Conservation (phyloP, 2,888 invertebrate species). For the Drosophila meridionalis region DNA sequence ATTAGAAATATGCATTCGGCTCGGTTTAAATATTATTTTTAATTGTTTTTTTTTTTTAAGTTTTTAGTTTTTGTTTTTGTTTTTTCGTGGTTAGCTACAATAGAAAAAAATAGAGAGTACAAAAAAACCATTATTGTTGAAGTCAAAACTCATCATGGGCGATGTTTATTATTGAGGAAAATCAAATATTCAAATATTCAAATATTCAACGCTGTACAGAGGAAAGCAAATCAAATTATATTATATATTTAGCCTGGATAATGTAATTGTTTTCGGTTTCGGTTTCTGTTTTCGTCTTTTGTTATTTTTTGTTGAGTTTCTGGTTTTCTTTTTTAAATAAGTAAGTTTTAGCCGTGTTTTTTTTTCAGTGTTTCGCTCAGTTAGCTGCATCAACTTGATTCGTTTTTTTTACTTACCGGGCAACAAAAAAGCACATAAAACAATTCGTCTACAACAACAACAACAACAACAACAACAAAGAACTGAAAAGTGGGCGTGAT, state of each 20-base stretch:
- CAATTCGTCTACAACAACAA: constrained; percentile 58
- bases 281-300: not conserved
- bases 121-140: constrained; percentile 57
- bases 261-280: constrained; percentile 10
- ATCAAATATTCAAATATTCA: constrained; percentile 44
- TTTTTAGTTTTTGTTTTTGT: constrained; percentile 17
- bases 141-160: constrained; percentile 59
- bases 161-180: constrained; percentile 63
- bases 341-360: constrained; percentile 24
- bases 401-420: constrained; percentile 60
- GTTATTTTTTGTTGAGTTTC: not conserved
- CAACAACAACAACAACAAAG: constrained; percentile 56
- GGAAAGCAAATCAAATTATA: constrained; percentile 58
- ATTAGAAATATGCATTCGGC: constrained; percentile 64
- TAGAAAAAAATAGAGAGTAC: constrained; percentile 51
- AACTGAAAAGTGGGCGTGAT: constrained; percentile 24
- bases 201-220: constrained; percentile 56
- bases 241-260: constrained; percentile 44
- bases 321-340: constrained; percentile 10
- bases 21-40: constrained; percentile 17
- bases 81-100: constrained; percentile 49
- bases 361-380: constrained; percentile 22
- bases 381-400: constrained; percentile 9
- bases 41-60: not conserved
- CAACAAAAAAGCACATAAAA: constrained; percentile 39